A percentile compares a stretch with the other conserved stretches of the same genome.
These are phyloP conservation scores for Bombus sibiricus DNA, from an alignment of 1,140 invertebrate genomes.

Conservation along the genomic window DNA sequence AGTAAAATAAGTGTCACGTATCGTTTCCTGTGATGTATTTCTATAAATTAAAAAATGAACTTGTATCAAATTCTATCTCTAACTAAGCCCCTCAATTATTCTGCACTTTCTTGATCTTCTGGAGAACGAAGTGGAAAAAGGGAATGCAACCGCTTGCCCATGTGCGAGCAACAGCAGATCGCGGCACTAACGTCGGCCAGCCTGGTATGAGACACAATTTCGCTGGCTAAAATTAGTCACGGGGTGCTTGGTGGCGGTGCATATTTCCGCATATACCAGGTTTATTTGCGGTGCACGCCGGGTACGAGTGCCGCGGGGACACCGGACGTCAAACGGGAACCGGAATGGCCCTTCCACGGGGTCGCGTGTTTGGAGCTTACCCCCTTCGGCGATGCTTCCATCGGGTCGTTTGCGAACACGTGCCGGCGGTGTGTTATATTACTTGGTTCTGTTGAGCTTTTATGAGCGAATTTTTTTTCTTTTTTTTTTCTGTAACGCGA, in stretches of 20 bases:
- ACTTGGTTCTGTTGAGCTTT: not conserved
- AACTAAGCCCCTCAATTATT: not conserved
- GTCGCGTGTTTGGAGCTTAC: slow-evolving; percentile 15
- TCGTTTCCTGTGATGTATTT: too few relatives aligned
- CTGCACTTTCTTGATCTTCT: not conserved
- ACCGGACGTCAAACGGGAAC: slow-evolving; percentile 71
- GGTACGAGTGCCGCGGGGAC: slow-evolving; percentile 71
- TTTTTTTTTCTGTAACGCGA: not conserved
- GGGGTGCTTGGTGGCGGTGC: slow-evolving; percentile 76
- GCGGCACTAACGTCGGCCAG: slow-evolving; percentile 63
- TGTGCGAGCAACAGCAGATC: slow-evolving; percentile 17
- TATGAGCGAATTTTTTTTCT: not conserved
- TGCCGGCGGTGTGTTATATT: not conserved
- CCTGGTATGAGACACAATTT: slow-evolving; percentile 81
- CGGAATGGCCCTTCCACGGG: slow-evolving; percentile 38
- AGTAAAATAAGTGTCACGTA: too few relatives aligned
- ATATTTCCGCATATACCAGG: slow-evolving; percentile 80
- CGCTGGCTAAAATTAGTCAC: slow-evolving; percentile 75
- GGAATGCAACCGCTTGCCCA: slow-evolving; percentile 10
- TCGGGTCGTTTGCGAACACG: not conserved
- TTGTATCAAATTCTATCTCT: not conserved
- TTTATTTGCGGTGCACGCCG: slow-evolving; percentile 77
- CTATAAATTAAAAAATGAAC: not conserved
- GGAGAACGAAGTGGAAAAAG: not conserved
- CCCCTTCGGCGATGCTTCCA: not conserved